Conservation (phyloP, 2,797 vertebrate species). For the Anas flavirostris region DNA sequence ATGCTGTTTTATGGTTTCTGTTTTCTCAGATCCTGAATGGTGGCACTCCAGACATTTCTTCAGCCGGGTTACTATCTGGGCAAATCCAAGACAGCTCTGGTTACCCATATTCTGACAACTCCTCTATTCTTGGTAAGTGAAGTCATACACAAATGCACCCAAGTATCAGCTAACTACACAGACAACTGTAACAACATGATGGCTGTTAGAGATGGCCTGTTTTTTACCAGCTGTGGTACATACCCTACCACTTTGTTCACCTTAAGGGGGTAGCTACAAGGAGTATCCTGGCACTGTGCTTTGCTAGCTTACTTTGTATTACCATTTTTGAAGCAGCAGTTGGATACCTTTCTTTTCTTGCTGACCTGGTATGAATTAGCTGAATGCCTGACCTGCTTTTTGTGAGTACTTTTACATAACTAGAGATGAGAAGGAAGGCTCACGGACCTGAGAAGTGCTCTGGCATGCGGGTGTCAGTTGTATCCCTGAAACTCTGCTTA, state of each 20-base stretch:
- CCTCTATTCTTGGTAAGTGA: conserved; percentile 93
- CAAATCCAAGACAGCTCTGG: conserved; percentile 89
- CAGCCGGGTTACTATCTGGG: conserved; percentile 86
- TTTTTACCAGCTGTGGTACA: background rate
- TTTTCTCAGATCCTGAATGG: conserved; percentile 91
- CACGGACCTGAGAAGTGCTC: background rate
- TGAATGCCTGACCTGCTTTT: background rate
- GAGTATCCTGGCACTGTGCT: background rate
- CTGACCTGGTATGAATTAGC: background rate
- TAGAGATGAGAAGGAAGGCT: background rate
- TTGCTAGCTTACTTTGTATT: rapidly evolving
- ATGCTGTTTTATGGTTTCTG: conserved; percentile 35
- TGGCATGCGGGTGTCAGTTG: rapidly evolving
- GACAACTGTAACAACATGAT: background rate
- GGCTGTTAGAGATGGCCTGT: background rate
- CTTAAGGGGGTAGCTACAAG: background rate
- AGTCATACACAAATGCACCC: background rate
- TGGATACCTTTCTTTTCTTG: background rate
- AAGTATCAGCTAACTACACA: rapidly evolving
- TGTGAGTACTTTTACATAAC: background rate
- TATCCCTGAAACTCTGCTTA: background rate
- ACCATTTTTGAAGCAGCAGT: rapidly evolving
- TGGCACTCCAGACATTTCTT: conserved; percentile 91
- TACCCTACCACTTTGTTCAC: background rate
- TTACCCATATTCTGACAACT: conserved; percentile 93